These are phyloP conservation scores for Ammodytes dubius DNA, from an alignment of 2,113 vertebrate genomes.

Conservation along the genomic window DNA sequence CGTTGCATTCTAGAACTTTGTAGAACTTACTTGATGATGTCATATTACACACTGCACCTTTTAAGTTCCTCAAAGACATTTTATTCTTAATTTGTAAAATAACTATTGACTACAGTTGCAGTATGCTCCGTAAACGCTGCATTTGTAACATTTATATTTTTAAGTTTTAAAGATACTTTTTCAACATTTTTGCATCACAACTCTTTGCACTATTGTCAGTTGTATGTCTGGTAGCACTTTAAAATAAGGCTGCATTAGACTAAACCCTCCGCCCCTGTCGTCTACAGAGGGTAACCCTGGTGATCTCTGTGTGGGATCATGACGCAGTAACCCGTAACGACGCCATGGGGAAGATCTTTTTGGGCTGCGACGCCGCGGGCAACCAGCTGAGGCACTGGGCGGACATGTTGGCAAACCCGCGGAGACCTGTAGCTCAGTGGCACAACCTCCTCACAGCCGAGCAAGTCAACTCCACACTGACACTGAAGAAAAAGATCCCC, in stretches of 20 bases:
- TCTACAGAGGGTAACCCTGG: slow-evolving; percentile 90
- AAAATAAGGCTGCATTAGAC: too few relatives aligned
- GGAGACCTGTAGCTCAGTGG: slow-evolving; percentile 94
- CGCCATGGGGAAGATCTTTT: slow-evolving; percentile 91
- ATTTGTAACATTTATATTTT: too few relatives aligned
- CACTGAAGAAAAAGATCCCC: slow-evolving; percentile 83
- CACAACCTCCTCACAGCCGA: slow-evolving; percentile 89
- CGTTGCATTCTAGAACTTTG: slow-evolving; percentile 94
- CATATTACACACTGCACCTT: slow-evolving; percentile 83
- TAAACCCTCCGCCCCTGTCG: background rate
- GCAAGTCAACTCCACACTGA: slow-evolving; percentile 86
- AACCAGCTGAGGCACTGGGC: slow-evolving; percentile 95
- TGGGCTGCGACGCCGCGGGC: slow-evolving; percentile 89
- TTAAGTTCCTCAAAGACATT: too few relatives aligned
- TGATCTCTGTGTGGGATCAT: slow-evolving; percentile 94
- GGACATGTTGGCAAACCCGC: slow-evolving; percentile 94
- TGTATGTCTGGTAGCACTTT: too few relatives aligned
- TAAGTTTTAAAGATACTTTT: too few relatives aligned
- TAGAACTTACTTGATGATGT: slow-evolving; percentile 91
- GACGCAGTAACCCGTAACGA: slow-evolving; percentile 92
- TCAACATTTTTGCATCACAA: too few relatives aligned
- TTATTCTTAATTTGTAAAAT: too few relatives aligned
- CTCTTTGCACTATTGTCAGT: too few relatives aligned
- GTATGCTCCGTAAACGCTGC: too few relatives aligned
- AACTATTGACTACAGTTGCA: too few relatives aligned